Base-by-base conservation (phyloP, 2,888 invertebrate genomes). In the Drosophila buzzatii region DNA sequence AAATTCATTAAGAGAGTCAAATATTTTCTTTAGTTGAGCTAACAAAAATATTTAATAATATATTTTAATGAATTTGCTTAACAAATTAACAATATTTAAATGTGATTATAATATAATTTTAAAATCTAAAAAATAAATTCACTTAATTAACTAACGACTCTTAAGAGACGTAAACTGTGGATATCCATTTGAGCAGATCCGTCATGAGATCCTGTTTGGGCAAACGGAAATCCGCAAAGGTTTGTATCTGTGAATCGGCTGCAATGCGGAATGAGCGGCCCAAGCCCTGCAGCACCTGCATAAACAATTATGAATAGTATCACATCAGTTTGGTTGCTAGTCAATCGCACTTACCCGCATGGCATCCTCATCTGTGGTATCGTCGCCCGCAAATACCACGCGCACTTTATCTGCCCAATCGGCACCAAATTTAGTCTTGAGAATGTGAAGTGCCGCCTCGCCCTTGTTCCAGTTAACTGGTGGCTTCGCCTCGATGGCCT, bases 301-400 rank as follows among this genome's bases (percentile, higher is more conserved):
- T 96, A 78, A 2, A 42, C 2, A 16, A 2, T 18, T 37, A 23
- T 8, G 53, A 27, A 2, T 39, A 39, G 10, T 10, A 23, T 53
- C n/a, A 8, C 27, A 8, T 4, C 2, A 10, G 41, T 45, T 45
- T 16, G 7, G 20, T 51, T 20, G 8, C n/a, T 10, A n/a, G 18
- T 69, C 47, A 33, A 1, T 12, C 14, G 4, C 12, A 80, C 87
- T 89, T 91, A 97, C 97, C 94, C 95, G 94, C 97, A 98, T 97
- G 42, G 97, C 97, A 92, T 98, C 97, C 93, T 98, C 97, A 91
- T 98, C 98, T 0, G 97, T 98, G 65, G 95, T 95, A 92, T 97
- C 98, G 92, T 98, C 97, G 71, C 98, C 98, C 39, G 96, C 97
- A 89, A 97, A 98, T 73, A 98, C 96, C 76, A 97, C 96, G 76